These are phyloP conservation scores for Atta colombica DNA, from an alignment of 1,140 invertebrate genomes.

Conservation along the genomic window DNA sequence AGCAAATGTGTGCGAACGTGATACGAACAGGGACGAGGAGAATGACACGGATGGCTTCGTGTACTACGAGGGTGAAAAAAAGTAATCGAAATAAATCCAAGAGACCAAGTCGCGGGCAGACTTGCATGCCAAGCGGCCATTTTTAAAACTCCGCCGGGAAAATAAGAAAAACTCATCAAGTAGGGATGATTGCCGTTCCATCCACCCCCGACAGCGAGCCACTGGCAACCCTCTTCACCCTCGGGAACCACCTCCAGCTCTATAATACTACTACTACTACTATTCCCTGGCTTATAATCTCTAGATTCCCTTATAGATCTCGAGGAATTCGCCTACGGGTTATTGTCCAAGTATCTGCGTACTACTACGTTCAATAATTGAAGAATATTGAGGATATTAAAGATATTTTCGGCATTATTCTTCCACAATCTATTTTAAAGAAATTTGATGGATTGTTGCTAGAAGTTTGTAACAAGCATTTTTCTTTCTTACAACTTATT, in stretches of 20 bases:
- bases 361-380: constrained; percentile 69
- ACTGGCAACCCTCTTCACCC: constrained; percentile 65
- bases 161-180: constrained; percentile 83
- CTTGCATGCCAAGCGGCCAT: constrained; percentile 81
- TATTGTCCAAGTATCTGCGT: constrained; percentile 73
- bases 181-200: constrained; percentile 80
- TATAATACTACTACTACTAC: constrained; percentile 26
- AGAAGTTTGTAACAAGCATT: constrained; percentile 2
- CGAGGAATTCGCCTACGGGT: constrained; percentile 73
- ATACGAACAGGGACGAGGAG: constrained; percentile 34
- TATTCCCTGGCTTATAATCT: constrained; percentile 70
- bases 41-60: constrained; percentile 69
- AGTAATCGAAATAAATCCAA: constrained; percentile 80
- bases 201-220: constrained; percentile 60
- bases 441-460: constrained; percentile 39
- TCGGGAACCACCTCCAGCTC: constrained; percentile 63
- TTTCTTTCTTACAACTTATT: constrained; percentile 9
- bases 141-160: constrained; percentile 83
- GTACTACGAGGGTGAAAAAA: constrained; percentile 72
- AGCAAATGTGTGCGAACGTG: constrained; percentile 38
- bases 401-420: not conserved
- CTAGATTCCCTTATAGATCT: constrained; percentile 57
- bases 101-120: constrained; percentile 66
- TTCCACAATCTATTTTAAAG: not conserved
- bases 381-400: constrained; percentile 64